These are phyloP conservation scores for Cotesia glomerata DNA, from an alignment of 1,140 invertebrate species.

Conservation along the genomic window DNA sequence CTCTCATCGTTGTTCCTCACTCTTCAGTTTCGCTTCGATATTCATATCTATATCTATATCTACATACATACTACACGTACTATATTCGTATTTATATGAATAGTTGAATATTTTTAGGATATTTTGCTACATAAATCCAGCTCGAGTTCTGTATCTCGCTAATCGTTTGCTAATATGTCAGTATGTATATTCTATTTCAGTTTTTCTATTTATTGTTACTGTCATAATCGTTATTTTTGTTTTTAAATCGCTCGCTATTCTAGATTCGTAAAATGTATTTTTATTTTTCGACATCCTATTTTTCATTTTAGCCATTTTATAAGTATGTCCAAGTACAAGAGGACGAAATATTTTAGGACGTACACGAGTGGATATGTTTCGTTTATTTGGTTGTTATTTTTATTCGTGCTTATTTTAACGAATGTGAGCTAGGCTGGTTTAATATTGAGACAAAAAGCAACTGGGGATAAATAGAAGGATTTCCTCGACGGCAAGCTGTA, in stretches of 20 bases:
- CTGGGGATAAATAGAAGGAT: slow-evolving; percentile 19
- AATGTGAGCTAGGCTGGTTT: slow-evolving; percentile 13
- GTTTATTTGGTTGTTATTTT: slow-evolving; percentile 4
- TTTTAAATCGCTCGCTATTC: background rate
- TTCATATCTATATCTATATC: background rate
- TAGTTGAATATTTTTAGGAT: background rate
- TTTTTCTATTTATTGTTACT: slow-evolving; percentile 5
- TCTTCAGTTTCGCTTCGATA: background rate
- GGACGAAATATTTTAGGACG: background rate
- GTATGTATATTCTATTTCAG: background rate
- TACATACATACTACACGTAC: background rate
- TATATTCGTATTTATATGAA: too few relatives aligned
- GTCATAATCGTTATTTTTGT: background rate
- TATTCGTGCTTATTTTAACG: background rate
- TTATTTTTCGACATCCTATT: background rate
- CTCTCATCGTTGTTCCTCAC: slow-evolving; percentile 2
- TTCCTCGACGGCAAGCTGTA: background rate
- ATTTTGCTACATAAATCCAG: slow-evolving; percentile 4
- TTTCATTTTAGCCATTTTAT: background rate
- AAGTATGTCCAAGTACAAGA: background rate
- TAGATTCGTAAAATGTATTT: background rate
- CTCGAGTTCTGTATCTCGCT: background rate
- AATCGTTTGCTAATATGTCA: background rate
- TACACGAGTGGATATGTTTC: slow-evolving; percentile 3
- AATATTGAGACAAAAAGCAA: slow-evolving; percentile 16